Evolutionary conservation across 2,888 invertebrate genomes (phyloP).

Genomic region (Eurois occulta): DNA sequence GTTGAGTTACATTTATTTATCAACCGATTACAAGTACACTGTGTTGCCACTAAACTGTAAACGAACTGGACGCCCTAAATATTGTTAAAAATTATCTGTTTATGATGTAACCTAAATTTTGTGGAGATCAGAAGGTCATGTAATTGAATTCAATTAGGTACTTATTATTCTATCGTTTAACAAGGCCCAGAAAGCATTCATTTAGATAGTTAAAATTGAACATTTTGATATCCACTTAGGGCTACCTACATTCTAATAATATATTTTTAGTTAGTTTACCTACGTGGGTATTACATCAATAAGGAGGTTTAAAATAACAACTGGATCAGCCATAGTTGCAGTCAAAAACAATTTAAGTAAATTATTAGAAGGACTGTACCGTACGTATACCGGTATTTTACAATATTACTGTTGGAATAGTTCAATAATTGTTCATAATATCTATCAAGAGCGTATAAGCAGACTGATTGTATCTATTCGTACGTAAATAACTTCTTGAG

Average conservation of each 20-base stretch:
- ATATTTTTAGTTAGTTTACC: no score
- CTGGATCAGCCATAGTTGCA: background rate
- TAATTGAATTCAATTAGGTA: background rate
- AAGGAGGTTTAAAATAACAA: background rate
- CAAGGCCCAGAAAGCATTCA: background rate
- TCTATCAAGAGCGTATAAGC: background rate
- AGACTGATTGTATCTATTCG: background rate
- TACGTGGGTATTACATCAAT: background rate
- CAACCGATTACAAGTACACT: slow-evolving; percentile 57
- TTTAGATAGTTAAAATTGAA: background rate
- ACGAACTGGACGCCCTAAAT: slow-evolving; percentile 41
- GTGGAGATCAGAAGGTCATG: slow-evolving; percentile 4
- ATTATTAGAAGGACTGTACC: background rate
- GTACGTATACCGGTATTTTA: background rate
- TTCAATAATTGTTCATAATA: background rate
- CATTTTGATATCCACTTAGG: background rate
- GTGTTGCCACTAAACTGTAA: slow-evolving; percentile 42
- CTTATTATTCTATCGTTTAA: background rate
- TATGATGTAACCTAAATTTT: slow-evolving; percentile 11
- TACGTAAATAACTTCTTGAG: background rate
- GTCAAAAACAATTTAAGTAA: background rate
- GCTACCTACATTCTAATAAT: background rate
- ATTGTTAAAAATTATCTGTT: slow-evolving; percentile 22
- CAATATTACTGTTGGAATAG: background rate
- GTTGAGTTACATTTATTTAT: slow-evolving; percentile 62